Evolutionary conservation across 1,140 invertebrate genomes (phyloP).

Genomic region (Drosophila pallidifrons): DNA sequence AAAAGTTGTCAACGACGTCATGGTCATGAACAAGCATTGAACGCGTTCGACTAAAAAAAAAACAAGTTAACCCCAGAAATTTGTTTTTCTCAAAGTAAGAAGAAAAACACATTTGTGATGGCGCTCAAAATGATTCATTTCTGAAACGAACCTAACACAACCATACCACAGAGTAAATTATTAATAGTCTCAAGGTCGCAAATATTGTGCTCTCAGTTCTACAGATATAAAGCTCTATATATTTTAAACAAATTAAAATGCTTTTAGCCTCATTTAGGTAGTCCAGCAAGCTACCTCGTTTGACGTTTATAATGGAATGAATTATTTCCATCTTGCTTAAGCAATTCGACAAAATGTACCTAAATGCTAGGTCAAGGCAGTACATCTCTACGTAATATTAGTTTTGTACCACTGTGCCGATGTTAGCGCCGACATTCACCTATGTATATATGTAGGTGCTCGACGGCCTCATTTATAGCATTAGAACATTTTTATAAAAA

Average conservation of each 20-base stretch:
- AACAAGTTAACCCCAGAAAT: constrained; percentile 29
- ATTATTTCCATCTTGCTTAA: no score
- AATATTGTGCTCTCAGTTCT: constrained; percentile 43
- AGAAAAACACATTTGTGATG: constrained; percentile 35
- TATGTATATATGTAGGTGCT: constrained; percentile 68
- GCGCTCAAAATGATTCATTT: constrained; percentile 73
- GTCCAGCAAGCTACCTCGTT: constrained; percentile 20
- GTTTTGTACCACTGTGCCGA: constrained; percentile 56
- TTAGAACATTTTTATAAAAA: constrained; percentile 60
- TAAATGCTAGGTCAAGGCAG: no score
- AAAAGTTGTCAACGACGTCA: constrained; percentile 52
- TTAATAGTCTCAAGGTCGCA: constrained; percentile 71
- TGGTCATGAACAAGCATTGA: constrained; percentile 73
- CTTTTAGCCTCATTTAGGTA: constrained; percentile 5
- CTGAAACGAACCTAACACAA: constrained; percentile 38
- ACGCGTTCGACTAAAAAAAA: constrained; percentile 63
- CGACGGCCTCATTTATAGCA: constrained; percentile 60
- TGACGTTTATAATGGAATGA: no score
- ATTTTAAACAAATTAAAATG: constrained; percentile 46
- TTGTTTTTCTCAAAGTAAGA: constrained; percentile 58
- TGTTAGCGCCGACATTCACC: constrained; percentile 27
- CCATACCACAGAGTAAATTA: constrained; percentile 52
- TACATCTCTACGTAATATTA: constrained; percentile 15
- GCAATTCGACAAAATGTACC: no score
- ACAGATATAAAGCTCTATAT: constrained; percentile 45